Conservation (phyloP, 2,888 invertebrate genomes). For the Conomelus anceps region DNA sequence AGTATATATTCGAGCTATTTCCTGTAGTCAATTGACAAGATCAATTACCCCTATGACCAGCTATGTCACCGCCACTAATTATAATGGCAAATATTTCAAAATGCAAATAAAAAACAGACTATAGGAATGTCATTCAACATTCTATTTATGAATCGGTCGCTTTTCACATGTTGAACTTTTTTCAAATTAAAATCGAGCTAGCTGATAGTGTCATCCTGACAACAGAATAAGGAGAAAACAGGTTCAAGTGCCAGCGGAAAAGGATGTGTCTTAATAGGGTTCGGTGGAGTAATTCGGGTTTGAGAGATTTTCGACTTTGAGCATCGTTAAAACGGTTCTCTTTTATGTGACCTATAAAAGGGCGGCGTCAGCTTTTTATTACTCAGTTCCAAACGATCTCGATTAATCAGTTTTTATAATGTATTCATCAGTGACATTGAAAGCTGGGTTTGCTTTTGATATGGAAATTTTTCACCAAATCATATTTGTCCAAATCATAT, state of each 20-base stretch:
- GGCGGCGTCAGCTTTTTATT: neutral
- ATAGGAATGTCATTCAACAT: neutral
- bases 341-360: neutral
- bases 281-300: neutral
- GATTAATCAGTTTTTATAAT: neutral
- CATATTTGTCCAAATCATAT: neutral
- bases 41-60: neutral
- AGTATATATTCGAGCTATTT: neutral
- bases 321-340: neutral
- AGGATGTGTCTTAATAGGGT: neutral
- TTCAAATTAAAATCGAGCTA: neutral
- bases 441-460: neutral
- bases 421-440: neutral
- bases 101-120: neutral
- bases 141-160: neutral
- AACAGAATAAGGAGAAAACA: neutral
- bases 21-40: neutral
- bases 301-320: neutral
- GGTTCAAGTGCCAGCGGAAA: neutral
- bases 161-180: neutral
- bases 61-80: neutral
- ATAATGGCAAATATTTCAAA: neutral
- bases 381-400: neutral
- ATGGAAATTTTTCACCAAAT: neutral
- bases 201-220: neutral